These are phyloP conservation scores for Cathartes aura DNA, from an alignment of 2,113 vertebrate genomes.

Conservation along the genomic window DNA sequence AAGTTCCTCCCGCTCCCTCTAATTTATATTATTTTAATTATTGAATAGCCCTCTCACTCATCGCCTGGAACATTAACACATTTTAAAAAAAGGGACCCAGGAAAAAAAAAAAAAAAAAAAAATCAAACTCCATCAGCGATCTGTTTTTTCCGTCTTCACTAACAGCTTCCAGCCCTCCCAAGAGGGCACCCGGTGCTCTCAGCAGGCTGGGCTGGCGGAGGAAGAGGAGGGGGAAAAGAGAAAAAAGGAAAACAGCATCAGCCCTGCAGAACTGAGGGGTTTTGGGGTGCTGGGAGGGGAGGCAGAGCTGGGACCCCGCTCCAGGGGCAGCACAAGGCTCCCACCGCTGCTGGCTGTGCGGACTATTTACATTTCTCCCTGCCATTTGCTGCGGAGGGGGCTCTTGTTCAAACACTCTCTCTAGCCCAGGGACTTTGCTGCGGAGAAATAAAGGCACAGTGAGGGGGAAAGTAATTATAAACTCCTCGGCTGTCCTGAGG, in stretches of 20 bases:
- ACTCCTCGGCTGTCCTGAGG: fast-evolving
- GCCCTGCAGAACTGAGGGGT: neutral
- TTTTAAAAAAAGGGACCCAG: slow-evolving; percentile 10
- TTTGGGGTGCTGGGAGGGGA: neutral
- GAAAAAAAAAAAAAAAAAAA: neutral
- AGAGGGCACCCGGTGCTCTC: neutral
- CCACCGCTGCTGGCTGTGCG: neutral
- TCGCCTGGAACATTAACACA: slow-evolving; percentile 53
- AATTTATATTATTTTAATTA: slow-evolving; percentile 78
- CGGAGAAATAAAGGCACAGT: neutral
- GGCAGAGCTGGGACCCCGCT: neutral
- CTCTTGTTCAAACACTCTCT: neutral
- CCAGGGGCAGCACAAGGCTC: neutral
- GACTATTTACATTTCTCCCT: neutral
- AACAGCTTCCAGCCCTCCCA: slow-evolving; percentile 59
- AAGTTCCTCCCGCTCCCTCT: slow-evolving; percentile 67
- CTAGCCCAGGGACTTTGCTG: neutral
- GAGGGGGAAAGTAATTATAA: neutral
- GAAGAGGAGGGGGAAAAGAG: neutral
- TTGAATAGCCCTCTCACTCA: slow-evolving; percentile 67
- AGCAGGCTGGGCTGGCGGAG: neutral
- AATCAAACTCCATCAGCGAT: slow-evolving; percentile 55
- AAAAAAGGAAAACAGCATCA: neutral
- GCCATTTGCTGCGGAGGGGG: neutral
- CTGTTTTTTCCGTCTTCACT: slow-evolving; percentile 1